phyloP scores from a whole-genome alignment of 2,888 invertebrate species.

The Noctuana brunneofusca region DNA sequence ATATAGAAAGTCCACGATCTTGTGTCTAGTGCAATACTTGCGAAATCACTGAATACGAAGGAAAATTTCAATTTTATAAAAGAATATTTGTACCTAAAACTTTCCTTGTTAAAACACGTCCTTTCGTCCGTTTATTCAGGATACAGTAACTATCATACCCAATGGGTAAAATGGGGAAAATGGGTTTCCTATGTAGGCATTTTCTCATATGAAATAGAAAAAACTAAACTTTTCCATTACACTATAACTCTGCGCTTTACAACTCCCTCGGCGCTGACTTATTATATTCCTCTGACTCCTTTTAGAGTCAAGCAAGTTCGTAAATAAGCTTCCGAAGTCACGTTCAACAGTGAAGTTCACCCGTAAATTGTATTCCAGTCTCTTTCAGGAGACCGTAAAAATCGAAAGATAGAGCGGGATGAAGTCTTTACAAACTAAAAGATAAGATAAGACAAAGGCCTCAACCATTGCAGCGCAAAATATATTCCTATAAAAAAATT shows the following conservation, averaged over 20 bases:
- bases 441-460: conserved; percentile 14
- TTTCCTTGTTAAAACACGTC: no score
- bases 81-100: no score
- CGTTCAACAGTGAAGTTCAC: conserved; percentile 11
- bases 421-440: conserved; percentile 4
- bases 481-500: conserved; percentile 25
- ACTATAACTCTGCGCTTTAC: conserved; percentile 28
- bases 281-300: conserved; percentile 29
- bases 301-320: conserved; percentile 25
- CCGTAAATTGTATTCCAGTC: conserved; percentile 24
- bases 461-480: conserved; percentile 17
- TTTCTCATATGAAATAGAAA: conserved; percentile 5
- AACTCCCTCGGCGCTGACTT: conserved; percentile 30
- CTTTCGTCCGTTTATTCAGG: background rate
- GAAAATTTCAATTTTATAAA: no score
- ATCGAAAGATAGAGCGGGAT: conserved; percentile 17
- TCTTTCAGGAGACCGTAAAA: conserved; percentile 4
- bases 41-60: no score
- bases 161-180: no score
- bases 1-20: no score
- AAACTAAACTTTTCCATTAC: conserved; percentile 29
- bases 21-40: no score
- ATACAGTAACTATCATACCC: background rate
- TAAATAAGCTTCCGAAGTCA: conserved; percentile 31
- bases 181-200: background rate